Evolutionary conservation across 2,797 vertebrate species (phyloP), one percentile per base, ranked within the genome.

Genomic region (Darevskia nairensis): DNA sequence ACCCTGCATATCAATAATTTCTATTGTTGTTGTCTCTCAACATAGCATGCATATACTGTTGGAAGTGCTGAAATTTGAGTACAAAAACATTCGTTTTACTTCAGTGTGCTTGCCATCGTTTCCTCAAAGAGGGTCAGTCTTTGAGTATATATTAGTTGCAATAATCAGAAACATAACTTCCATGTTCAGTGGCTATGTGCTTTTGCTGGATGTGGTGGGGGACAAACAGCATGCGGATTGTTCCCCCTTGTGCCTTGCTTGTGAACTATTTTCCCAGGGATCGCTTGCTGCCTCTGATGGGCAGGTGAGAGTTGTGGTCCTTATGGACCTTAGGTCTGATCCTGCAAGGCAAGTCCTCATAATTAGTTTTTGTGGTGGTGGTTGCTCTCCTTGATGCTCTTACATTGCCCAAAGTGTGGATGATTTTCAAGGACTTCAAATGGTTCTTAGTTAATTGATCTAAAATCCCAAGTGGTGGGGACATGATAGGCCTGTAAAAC

Each of bases 401-500:
- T 64, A 29, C 17, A 27, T 75, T 76, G 35, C 32, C 32, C 29
- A 74, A 81, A 82, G 32, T 39, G 75, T n/a, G 61, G 85, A 87
- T 90, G 0, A 4, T 66, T 81, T 83, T 64, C 29, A 27, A 79
- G 17, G 55, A 87, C 92, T 86, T 46, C 71, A 85, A 7, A 78
- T 85, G 13, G 64, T 50, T 8, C 21, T 66, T 81, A 19, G 72
- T 41, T 82, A 50, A 39, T 80, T 23, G 75, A 82, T 91, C 13
- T 72, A 32, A 84, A 89, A 72, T 9, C 41, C 23, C 41, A 76
- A 50, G 50, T 79, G 88, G 78, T 90, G 90, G 19, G 90, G 92
- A 90, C 81, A 92, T 89, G 90, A 85, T 75, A 86, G 89, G 84
- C 80, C 89, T 94, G 87, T 92, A 92, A 91, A 94, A 83, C 6